Conservation (phyloP, 2,113 vertebrate species). For the Rhodinocichla rosea region DNA sequence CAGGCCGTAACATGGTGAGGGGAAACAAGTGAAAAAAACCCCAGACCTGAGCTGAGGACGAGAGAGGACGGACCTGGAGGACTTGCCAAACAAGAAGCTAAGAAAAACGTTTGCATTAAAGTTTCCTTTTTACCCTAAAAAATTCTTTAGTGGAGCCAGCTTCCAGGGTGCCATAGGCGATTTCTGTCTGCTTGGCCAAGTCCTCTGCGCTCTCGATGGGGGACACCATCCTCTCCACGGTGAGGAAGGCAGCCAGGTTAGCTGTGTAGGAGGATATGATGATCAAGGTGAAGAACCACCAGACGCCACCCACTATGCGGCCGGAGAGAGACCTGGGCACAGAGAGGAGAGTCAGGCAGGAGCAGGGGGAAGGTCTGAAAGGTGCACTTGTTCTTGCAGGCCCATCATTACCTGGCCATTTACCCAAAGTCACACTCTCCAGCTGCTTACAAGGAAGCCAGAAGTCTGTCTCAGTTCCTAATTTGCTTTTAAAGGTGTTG, state of each 20-base stretch:
- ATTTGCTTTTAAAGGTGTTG: not conserved
- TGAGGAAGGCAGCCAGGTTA: constrained; percentile 98
- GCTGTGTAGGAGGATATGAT: constrained; percentile 99
- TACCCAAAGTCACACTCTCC: not conserved
- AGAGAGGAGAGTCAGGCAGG: constrained; percentile 22
- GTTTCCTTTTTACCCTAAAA: constrained; percentile 85
- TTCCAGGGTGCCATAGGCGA: constrained; percentile 95
- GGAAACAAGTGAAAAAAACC: not conserved
- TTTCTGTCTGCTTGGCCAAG: constrained; percentile 97
- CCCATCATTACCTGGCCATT: not conserved
- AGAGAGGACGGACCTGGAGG: not conserved
- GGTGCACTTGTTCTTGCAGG: not conserved
- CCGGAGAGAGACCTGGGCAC: constrained; percentile 90
- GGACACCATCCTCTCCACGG: constrained; percentile 98
- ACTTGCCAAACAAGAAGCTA: not conserved
- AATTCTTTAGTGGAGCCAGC: constrained; percentile 98
- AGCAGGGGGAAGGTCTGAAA: not conserved
- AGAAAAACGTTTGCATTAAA: not conserved
- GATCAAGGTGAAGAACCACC: constrained; percentile 99
- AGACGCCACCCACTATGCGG: constrained; percentile 96
- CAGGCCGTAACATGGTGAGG: not conserved
- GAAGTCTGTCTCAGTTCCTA: not conserved
- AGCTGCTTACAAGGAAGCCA: not conserved
- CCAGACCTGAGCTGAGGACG: not conserved
- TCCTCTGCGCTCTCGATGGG: constrained; percentile 98